Conservation (phyloP, 2,888 invertebrate species). For the Coleophora flavipennella region DNA sequence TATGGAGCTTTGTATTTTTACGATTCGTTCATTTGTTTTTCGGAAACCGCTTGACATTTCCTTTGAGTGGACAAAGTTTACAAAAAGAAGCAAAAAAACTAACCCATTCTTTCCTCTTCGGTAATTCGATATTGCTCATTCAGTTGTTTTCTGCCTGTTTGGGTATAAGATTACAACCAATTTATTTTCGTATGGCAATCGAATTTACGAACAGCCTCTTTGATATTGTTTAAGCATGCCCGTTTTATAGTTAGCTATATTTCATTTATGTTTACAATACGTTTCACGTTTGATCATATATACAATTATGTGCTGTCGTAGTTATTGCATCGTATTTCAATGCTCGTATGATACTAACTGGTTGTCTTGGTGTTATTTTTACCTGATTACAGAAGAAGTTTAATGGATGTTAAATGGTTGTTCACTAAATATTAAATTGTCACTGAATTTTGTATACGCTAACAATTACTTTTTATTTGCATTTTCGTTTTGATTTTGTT, state of each 20-base stretch:
- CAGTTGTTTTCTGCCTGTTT: constrained; percentile 67
- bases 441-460: too few relatives aligned
- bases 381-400: too few relatives aligned
- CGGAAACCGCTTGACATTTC: background rate
- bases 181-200: constrained; percentile 66
- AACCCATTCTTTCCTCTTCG: constrained; percentile 47
- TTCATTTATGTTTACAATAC: constrained; percentile 25
- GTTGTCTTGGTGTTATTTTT: too few relatives aligned
- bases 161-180: constrained; percentile 71
- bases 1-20: too few relatives aligned
- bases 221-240: constrained; percentile 30
- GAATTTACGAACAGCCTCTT: constrained; percentile 53
- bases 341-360: too few relatives aligned
- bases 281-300: too few relatives aligned
- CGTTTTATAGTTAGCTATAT: constrained; percentile 25
- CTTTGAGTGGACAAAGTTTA: constrained; percentile 22
- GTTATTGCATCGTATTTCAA: too few relatives aligned
- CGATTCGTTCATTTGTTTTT: background rate
- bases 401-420: too few relatives aligned
- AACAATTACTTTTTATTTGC: too few relatives aligned
- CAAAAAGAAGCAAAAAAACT: constrained; percentile 46
- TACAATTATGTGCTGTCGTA: too few relatives aligned
- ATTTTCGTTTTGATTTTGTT: too few relatives aligned
- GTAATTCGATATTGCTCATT: constrained; percentile 68
- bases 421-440: too few relatives aligned